Conservation (phyloP, 2,797 vertebrate species). For the Mormyrus hasselquistii region DNA sequence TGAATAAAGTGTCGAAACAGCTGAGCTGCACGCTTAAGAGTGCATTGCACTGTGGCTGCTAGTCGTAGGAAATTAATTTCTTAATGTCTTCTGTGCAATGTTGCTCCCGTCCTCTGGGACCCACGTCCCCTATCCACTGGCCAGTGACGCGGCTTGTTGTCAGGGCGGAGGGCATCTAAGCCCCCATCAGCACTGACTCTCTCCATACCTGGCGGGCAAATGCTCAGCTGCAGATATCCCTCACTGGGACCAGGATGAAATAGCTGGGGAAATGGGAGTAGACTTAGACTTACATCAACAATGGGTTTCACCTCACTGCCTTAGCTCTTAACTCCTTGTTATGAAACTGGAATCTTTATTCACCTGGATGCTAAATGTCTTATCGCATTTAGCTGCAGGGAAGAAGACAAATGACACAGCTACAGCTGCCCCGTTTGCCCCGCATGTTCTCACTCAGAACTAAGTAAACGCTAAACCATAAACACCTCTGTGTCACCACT, state of each 20-base stretch:
- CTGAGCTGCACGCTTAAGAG: not conserved
- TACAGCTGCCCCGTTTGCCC: not conserved
- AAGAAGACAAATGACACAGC: not conserved
- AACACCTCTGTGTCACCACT: not conserved
- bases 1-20: not conserved
- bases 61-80: not conserved
- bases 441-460: not conserved
- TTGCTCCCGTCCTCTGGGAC: not conserved
- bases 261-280: not conserved
- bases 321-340: not conserved
- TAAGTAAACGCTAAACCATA: not conserved
- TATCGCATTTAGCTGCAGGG: not conserved
- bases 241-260: not conserved
- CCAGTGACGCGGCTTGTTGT: not conserved
- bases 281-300: not conserved
- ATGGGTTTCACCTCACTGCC: not conserved
- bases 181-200: not conserved
- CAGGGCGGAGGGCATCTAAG: not conserved
- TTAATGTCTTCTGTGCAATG: not conserved
- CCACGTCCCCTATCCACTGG: not conserved
- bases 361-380: not conserved
- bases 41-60: too few species aligned
- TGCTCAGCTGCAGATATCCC: not conserved
- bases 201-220: constrained; percentile 8
- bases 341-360: not conserved